phyloP scores from a whole-genome alignment of 2,113 vertebrate genomes.

The Scomber colias region DNA sequence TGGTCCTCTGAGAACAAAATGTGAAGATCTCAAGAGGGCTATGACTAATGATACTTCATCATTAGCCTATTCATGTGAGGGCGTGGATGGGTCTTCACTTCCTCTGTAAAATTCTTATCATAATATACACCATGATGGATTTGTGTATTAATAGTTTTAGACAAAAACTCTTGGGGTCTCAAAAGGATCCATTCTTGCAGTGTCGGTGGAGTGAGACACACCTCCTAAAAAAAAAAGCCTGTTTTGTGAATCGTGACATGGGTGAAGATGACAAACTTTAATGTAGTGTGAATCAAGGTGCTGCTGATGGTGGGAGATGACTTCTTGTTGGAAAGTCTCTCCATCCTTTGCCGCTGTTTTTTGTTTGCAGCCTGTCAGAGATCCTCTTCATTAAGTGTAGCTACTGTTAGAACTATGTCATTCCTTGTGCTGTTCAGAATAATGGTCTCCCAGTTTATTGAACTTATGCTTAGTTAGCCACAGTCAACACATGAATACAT shows the following conservation, averaged over 20 bases:
- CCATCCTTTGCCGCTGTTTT: neutral
- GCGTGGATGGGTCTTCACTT: neutral
- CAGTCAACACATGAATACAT: neutral
- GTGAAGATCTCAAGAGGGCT: neutral
- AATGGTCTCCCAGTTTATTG: no score
- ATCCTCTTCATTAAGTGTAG: no score
- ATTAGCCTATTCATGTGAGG: neutral
- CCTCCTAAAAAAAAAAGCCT: neutral
- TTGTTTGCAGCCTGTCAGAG: neutral
- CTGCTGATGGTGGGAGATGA: neutral
- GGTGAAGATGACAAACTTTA: neutral
- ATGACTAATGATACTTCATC: neutral
- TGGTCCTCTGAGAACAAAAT: neutral
- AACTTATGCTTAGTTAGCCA: neutral
- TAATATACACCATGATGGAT: no score
- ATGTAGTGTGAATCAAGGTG: neutral
- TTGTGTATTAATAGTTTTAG: no score
- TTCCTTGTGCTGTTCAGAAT: no score
- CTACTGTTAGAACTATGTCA: no score
- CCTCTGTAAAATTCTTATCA: neutral
- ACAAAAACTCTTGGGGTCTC: neutral
- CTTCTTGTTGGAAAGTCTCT: neutral
- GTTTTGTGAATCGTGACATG: neutral
- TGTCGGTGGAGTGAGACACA: neutral
- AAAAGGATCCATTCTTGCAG: neutral